phyloP scores from a whole-genome alignment of 1,140 invertebrate species.

The Zaprionus nigranus region DNA sequence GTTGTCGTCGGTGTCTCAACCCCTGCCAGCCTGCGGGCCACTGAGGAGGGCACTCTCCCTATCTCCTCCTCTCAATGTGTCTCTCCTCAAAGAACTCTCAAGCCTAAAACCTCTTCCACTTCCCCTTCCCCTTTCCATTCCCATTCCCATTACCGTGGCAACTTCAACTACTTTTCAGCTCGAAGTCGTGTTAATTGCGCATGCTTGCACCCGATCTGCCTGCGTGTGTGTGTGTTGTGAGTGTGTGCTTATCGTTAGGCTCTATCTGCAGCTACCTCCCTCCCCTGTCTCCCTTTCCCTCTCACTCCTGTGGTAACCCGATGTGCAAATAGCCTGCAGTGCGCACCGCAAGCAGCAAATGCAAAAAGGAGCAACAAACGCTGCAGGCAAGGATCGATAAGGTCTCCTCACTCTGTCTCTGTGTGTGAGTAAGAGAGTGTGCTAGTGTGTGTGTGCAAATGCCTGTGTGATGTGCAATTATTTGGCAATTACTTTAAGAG shows the following conservation, averaged over 20 bases:
- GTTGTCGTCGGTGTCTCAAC: constrained; percentile 5
- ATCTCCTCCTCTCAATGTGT: constrained; percentile 12
- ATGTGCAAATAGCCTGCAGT: constrained; percentile 58
- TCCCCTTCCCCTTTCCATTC: not conserved
- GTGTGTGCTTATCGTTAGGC: constrained; percentile 30
- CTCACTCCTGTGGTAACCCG: constrained; percentile 42
- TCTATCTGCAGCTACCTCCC: constrained; percentile 16
- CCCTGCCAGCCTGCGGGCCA: not conserved
- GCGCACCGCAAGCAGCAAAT: constrained; percentile 31
- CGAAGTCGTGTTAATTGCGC: constrained; percentile 64
- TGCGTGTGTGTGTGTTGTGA: not conserved
- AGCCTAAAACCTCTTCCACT: constrained; percentile 14
- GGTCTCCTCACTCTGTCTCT: not conserved
- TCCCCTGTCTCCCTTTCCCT: not conserved
- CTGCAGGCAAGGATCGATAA: constrained; percentile 53
- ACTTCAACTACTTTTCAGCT: constrained; percentile 40
- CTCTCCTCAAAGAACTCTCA: constrained; percentile 9
- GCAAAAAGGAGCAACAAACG: constrained; percentile 62
- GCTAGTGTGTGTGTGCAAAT: not conserved
- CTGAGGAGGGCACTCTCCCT: too few relatives aligned
- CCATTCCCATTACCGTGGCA: constrained; percentile 32
- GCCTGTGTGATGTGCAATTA: constrained; percentile 50
- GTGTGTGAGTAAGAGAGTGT: not conserved
- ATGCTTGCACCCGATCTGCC: constrained; percentile 45
- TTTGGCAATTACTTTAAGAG: constrained; percentile 69